Evolutionary conservation across 2,113 vertebrate species (phyloP).

Genomic region (Phrynocephalus versicolor): DNA sequence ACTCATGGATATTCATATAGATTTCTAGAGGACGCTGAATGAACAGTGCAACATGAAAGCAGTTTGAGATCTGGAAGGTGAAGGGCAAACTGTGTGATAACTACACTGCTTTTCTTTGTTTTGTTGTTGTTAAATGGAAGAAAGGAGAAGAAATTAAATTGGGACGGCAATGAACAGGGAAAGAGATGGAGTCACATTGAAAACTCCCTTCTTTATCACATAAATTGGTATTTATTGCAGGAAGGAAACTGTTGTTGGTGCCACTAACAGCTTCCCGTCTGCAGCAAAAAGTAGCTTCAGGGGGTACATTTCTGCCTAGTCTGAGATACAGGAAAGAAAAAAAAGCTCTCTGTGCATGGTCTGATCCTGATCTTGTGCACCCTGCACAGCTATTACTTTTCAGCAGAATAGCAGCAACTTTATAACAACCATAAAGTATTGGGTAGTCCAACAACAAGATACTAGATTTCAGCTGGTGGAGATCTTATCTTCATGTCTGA

Average conservation of each 20-base stretch:
- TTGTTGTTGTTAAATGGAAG: neutral
- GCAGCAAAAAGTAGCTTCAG: neutral
- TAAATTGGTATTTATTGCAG: neutral
- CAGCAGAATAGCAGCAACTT: neutral
- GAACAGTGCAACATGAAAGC: neutral
- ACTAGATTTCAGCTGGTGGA: neutral
- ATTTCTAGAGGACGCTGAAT: neutral
- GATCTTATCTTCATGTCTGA: neutral
- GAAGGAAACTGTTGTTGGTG: neutral
- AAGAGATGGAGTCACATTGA: neutral
- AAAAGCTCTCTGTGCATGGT: neutral
- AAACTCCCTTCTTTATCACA: neutral
- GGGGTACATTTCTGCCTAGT: neutral
- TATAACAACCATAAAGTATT: neutral
- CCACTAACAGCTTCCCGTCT: neutral
- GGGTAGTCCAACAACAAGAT: neutral
- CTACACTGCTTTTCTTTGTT: neutral
- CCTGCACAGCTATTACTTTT: neutral
- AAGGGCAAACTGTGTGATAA: neutral
- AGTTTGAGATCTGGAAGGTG: neutral
- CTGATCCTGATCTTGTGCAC: neutral
- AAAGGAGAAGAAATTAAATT: neutral
- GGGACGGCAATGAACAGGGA: neutral
- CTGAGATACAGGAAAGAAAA: neutral
- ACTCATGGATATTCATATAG: neutral